Percentiles rank a stretch among this genome's conserved stretches.
phyloP scores from a whole-genome alignment of 2,888 invertebrate genomes.

The Dusona sp. region DNA sequence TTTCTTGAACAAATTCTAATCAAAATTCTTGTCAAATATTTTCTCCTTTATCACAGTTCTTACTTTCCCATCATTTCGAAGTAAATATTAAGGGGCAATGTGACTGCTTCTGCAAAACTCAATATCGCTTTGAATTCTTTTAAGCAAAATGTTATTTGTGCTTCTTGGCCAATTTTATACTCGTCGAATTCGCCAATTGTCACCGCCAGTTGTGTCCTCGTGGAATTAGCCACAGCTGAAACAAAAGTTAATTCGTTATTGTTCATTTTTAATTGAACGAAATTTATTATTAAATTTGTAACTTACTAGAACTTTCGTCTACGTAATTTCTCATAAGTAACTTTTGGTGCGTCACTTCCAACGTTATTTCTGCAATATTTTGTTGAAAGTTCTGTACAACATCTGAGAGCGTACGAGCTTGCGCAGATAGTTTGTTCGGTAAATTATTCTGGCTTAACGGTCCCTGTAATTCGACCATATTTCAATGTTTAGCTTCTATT shows the following conservation, averaged over 20 bases:
- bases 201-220: constrained; percentile 92
- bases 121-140: constrained; percentile 94
- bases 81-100: constrained; percentile 89
- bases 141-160: constrained; percentile 93
- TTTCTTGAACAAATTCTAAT: neutral
- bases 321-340: constrained; percentile 92
- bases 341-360: constrained; percentile 88
- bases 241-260: constrained; percentile 61
- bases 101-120: constrained; percentile 91
- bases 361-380: constrained; percentile 92
- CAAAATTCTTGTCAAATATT: neutral
- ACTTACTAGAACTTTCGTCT: constrained; percentile 87
- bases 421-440: constrained; percentile 86
- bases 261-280: neutral
- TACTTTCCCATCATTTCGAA: constrained; percentile 92
- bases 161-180: constrained; percentile 88
- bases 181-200: constrained; percentile 90
- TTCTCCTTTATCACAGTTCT: constrained; percentile 65
- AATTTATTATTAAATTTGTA: neutral
- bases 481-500: neutral
- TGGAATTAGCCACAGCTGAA: constrained; percentile 88
- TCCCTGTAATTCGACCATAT: constrained; percentile 76
- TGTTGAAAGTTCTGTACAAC: constrained; percentile 92
- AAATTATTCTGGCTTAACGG: constrained; percentile 81
- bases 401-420: constrained; percentile 89